Evolutionary conservation across 1,140 invertebrate species (phyloP), one percentile per base, ranked within the genome.

Genomic region (Calliopsis andreniformis): DNA sequence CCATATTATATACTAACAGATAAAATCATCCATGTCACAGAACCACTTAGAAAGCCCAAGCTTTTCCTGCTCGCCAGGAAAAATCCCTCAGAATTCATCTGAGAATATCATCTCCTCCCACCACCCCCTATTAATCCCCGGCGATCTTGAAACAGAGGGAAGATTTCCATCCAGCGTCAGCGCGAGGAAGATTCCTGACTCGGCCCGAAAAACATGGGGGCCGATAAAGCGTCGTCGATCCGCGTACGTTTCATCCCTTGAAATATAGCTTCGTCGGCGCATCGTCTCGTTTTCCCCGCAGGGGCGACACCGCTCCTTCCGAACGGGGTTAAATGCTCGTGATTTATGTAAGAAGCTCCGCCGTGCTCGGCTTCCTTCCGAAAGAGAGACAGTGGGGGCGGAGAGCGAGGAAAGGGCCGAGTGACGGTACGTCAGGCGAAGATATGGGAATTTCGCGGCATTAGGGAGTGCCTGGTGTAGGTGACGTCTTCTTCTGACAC

Each of bases 311-410:
- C 23, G 0, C n/a, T 14, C 23, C 30, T 56, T 18, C 8, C 51
- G 10, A 66, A 70, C n/a, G 28, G 23, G 69, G 69, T 78, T 78
- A 78, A 78, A 72, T 59, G 58, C 59, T 64, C 59, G 68, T 73
- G 76, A 78, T 78, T 72, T 78, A 78, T 78, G 69, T 78, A 78
- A 72, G 59, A 63, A 72, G 59, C 45, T 58, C 35, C 51, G 58
- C 25, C 42, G 28, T 14, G 18, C 43, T 49, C 16, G 32, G 32
- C 30, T 59, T 43, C 56, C 3, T 47, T 20, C 28, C 23, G 30
- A 42, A 58, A 53, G 30, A 23, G 39, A 35, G 51, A 78, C 20
- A 55, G 59, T 45, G 25, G 7, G 71, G 16, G 25, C 23, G 49
- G 20, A 12, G 73, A 16, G 25, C 12, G n/a, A 10, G 25, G 61